phyloP scores from a whole-genome alignment of 1,140 invertebrate species.

The Calosoma granatense region DNA sequence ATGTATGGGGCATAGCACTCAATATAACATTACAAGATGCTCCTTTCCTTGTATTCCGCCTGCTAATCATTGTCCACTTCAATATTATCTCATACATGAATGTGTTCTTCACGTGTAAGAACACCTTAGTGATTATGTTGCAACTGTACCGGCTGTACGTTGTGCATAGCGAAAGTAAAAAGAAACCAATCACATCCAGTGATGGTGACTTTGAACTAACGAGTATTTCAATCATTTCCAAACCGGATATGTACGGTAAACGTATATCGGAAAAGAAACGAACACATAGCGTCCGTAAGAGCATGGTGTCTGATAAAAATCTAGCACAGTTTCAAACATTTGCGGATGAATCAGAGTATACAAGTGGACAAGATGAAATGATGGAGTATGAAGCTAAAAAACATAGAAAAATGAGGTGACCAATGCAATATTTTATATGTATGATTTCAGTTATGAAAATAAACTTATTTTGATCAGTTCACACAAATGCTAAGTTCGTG shows the following conservation, averaged over 20 bases:
- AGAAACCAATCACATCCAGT: constrained; percentile 31
- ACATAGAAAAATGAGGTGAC: constrained; percentile 24
- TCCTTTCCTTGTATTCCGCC: constrained; percentile 71
- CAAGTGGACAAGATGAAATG: constrained; percentile 9
- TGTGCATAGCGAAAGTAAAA: constrained; percentile 56
- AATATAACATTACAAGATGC: constrained; percentile 73
- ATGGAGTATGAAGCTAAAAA: constrained; percentile 11
- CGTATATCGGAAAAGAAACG: constrained; percentile 18
- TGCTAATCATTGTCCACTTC: constrained; percentile 76
- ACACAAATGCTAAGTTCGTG: no score
- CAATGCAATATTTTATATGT: no score
- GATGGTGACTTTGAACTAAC: constrained; percentile 36
- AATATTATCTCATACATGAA: constrained; percentile 87
- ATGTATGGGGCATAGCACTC: constrained; percentile 71
- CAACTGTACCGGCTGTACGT: constrained; percentile 78
- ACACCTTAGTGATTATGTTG: constrained; percentile 74
- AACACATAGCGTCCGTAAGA: no score
- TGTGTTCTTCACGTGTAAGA: constrained; percentile 87
- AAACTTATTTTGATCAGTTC: no score
- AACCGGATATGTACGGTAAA: constrained; percentile 31
- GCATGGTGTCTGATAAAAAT: not conserved
- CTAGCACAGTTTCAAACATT: not conserved
- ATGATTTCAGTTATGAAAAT: no score
- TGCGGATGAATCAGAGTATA: constrained; percentile 5
- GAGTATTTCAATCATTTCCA: constrained; percentile 48